Evolutionary conservation across 2,797 vertebrate species (phyloP).

Genomic region (Loriculus beryllinus): DNA sequence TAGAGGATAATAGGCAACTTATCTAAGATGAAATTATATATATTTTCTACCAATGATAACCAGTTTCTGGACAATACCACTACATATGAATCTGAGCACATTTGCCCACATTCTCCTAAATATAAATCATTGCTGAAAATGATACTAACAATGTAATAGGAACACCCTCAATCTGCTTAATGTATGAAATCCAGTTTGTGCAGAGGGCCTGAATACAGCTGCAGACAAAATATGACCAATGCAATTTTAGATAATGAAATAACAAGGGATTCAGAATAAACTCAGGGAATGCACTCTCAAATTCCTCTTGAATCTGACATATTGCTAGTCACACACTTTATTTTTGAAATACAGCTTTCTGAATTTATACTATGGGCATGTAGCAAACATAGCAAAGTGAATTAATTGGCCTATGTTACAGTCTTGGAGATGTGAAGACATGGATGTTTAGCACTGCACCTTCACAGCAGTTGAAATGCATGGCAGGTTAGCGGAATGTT

Average conservation of each 20-base stretch:
- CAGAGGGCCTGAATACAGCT: not conserved
- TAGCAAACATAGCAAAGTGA: not conserved
- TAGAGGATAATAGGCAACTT: not conserved
- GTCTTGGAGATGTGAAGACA: not conserved
- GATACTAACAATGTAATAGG: not conserved
- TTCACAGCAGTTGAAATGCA: fast-evolving
- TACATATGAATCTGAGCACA: not conserved
- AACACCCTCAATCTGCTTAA: slow-evolving; percentile 7
- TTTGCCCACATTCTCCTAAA: not conserved
- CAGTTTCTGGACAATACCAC: not conserved
- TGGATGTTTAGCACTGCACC: fast-evolving
- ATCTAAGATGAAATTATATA: not conserved
- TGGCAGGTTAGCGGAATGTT: fast-evolving
- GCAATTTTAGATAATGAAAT: slow-evolving; percentile 16
- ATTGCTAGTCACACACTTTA: not conserved
- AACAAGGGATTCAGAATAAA: not conserved
- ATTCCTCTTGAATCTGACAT: not conserved
- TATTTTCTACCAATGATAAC: not conserved
- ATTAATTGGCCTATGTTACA: not conserved
- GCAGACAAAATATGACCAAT: not conserved
- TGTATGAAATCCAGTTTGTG: not conserved
- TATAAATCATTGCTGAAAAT: slow-evolving; percentile 18
- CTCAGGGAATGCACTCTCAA: not conserved
- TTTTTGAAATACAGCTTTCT: not conserved
- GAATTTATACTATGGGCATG: not conserved